Percentiles rank a stretch among this genome's conserved stretches.
phyloP scores from a whole-genome alignment of 2,113 vertebrate genomes.

The Dipodomys merriami region DNA sequence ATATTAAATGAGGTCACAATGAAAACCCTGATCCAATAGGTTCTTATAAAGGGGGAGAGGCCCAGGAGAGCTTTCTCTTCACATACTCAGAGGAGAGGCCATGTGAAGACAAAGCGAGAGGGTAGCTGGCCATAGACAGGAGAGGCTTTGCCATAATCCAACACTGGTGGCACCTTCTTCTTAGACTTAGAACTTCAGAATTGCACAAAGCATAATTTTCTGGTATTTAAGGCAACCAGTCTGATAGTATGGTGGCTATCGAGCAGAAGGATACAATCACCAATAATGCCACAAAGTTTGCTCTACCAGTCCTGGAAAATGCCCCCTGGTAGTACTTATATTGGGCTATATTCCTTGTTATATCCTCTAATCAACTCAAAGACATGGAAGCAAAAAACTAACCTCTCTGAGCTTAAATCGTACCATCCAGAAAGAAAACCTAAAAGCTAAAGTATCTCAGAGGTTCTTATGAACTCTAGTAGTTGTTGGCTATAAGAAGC shows the following conservation, averaged over 20 bases:
- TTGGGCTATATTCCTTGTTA: neutral
- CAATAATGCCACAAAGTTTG: neutral
- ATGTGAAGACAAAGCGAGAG: neutral
- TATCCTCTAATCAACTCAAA: neutral
- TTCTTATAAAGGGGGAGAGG: neutral
- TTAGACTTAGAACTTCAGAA: neutral
- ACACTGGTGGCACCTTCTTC: neutral
- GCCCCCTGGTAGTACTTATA: neutral
- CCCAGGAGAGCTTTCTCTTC: neutral
- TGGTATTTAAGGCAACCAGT: neutral
- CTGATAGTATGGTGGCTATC: neutral
- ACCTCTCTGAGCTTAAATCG: neutral
- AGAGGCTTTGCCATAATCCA: neutral
- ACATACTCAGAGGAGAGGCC: neutral
- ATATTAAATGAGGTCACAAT: neutral
- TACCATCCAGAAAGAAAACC: neutral
- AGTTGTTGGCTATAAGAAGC: neutral
- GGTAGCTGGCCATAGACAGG: neutral
- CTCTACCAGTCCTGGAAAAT: constrained; percentile 5
- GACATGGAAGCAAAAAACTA: neutral
- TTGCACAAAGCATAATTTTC: constrained; percentile 15
- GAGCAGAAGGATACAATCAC: neutral
- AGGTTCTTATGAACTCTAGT: neutral
- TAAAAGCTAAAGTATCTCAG: neutral
- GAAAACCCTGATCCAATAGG: neutral